These are phyloP conservation scores for Amphiprion ocellaris DNA, from an alignment of 2,113 vertebrate genomes.

Conservation along the genomic window DNA sequence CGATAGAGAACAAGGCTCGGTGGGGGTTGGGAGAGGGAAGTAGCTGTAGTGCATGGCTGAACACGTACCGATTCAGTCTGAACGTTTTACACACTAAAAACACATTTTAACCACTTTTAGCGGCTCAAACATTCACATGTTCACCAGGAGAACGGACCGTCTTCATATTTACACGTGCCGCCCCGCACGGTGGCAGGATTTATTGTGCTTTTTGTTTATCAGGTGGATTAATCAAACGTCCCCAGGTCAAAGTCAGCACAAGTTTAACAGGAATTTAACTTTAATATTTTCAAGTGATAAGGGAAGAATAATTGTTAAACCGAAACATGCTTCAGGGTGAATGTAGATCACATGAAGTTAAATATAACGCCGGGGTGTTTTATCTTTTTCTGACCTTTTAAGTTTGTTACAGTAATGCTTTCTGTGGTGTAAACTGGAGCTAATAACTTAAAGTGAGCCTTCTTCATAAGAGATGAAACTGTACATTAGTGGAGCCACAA, in stretches of 20 bases:
- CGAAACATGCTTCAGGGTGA: no score
- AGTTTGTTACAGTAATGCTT: no score
- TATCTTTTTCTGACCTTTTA: no score
- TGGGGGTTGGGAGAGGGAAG: constrained; percentile 84
- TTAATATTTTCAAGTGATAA: no score
- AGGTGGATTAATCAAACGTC: constrained; percentile 48
- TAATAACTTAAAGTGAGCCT: no score
- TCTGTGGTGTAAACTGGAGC: no score
- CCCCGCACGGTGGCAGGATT: neutral
- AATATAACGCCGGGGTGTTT: no score
- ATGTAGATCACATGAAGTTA: no score
- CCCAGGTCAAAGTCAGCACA: constrained; percentile 27
- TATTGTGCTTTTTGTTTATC: neutral
- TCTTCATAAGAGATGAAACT: no score
- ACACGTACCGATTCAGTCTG: constrained; percentile 61
- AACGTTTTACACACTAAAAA: constrained; percentile 15
- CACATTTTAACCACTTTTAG: neutral
- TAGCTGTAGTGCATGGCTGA: constrained; percentile 65
- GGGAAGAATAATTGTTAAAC: no score
- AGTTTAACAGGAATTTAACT: neutral
- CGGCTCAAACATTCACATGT: no score
- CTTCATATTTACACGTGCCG: neutral
- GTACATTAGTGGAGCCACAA: no score
- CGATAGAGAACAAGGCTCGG: constrained; percentile 68
- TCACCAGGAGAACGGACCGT: accelerated